phyloP scores from a whole-genome alignment of 2,797 vertebrate genomes.

The Meda fulgida region DNA sequence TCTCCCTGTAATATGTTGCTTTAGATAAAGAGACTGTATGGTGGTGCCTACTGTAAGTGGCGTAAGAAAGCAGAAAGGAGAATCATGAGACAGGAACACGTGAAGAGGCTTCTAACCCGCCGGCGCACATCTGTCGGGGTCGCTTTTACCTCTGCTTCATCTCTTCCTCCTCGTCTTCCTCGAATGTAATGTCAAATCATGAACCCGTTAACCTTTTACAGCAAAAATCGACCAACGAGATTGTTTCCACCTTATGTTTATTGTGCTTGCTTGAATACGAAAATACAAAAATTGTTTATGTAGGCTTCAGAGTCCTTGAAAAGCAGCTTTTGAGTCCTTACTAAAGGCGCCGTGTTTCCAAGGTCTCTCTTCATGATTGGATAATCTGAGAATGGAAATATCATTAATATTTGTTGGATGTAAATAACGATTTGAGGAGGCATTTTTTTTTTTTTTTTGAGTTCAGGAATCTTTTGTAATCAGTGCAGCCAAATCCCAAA shows the following conservation, averaged over 20 bases:
- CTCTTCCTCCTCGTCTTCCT: background rate
- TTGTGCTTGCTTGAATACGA: slow-evolving; percentile 18
- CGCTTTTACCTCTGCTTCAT: slow-evolving; percentile 13
- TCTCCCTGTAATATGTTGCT: background rate
- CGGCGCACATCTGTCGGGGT: slow-evolving; percentile 35
- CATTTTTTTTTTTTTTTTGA: background rate
- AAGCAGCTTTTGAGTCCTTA: background rate
- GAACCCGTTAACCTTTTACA: slow-evolving; percentile 19
- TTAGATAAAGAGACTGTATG: background rate
- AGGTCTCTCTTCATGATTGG: slow-evolving; percentile 20
- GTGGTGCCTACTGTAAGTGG: background rate
- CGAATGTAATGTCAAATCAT: slow-evolving; percentile 4
- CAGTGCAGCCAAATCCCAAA: background rate
- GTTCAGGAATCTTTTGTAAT: background rate
- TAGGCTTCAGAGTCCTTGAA: slow-evolving; percentile 8
- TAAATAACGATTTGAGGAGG: background rate
- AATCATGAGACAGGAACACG: background rate
- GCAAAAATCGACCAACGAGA: background rate
- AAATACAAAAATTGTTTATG: slow-evolving; percentile 3
- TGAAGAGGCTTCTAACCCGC: slow-evolving; percentile 1
- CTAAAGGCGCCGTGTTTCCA: background rate
- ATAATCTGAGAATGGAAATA: slow-evolving; percentile 20
- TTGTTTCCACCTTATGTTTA: slow-evolving; percentile 3
- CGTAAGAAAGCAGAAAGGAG: background rate
- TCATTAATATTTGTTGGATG: background rate